A percentile compares a stretch with the other conserved stretches of the same genome.
Evolutionary conservation across 2,113 vertebrate species (phyloP).

Genomic region (Phasianus colchicus): DNA sequence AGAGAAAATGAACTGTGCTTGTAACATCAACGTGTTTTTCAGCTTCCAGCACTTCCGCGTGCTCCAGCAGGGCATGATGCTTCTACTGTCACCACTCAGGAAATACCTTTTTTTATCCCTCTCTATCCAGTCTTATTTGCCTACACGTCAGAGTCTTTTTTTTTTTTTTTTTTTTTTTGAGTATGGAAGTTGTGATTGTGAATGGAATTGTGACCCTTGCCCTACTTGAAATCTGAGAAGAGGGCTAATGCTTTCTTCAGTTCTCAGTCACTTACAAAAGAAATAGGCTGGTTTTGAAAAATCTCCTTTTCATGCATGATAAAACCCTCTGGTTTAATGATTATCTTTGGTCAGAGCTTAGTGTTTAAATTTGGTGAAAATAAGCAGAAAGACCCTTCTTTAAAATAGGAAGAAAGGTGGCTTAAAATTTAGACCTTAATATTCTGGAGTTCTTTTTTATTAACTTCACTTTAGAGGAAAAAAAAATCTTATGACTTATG

Average conservation of each 20-base stretch:
- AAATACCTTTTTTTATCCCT: neutral
- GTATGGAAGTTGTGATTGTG: neutral
- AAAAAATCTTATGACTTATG: slow-evolving; percentile 55
- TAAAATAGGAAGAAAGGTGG: slow-evolving; percentile 33
- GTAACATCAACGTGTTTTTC: neutral
- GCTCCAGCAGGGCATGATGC: neutral
- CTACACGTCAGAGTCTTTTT: neutral
- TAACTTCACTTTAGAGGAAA: slow-evolving; percentile 38
- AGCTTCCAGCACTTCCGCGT: neutral
- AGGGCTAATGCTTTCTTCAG: neutral
- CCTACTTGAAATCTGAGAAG: neutral
- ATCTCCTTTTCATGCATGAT: neutral
- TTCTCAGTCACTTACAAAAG: neutral
- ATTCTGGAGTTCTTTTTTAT: slow-evolving; percentile 52
- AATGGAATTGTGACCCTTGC: neutral
- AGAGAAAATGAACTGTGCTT: neutral
- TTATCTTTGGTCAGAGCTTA: slow-evolving; percentile 37
- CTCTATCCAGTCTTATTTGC: neutral
- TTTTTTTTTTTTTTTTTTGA: neutral
- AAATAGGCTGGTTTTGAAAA: neutral
- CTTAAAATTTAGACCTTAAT: slow-evolving; percentile 53
- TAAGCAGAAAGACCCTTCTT: slow-evolving; percentile 23
- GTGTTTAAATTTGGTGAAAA: slow-evolving; percentile 39
- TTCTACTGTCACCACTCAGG: neutral
- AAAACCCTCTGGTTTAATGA: slow-evolving; percentile 27